Conservation (phyloP, 2,797 vertebrate species). For the Lophius americanus region DNA sequence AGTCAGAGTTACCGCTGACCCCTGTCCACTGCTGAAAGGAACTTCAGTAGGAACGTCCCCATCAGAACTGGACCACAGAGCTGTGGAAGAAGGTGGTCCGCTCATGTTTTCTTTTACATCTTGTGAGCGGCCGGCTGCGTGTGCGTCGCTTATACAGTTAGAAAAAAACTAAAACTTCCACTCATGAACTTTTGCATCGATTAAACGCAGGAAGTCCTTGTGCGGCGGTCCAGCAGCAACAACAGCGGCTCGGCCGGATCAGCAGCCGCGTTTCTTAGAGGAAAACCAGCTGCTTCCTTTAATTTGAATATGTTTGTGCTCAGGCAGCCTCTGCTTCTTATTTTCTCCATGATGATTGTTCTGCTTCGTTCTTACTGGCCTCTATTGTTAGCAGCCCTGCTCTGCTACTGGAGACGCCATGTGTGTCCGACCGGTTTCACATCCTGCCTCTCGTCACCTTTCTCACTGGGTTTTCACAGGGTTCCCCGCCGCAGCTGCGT, state of each 20-base stretch:
- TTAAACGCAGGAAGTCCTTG: neutral
- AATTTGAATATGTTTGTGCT: conserved; percentile 3
- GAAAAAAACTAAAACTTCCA: conserved; percentile 6
- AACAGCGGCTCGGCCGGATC: neutral
- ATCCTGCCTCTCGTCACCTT: conserved; percentile 65
- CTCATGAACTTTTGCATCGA: conserved; percentile 1
- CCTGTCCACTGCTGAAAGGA: too few species aligned
- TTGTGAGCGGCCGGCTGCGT: too few species aligned
- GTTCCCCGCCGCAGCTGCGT: conserved; percentile 62
- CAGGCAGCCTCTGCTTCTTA: conserved; percentile 1
- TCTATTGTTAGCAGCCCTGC: conserved; percentile 30
- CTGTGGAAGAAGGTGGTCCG: too few species aligned
- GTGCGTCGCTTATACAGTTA: too few species aligned
- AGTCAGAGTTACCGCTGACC: too few species aligned
- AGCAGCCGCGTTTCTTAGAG: neutral
- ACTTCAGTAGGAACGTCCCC: too few species aligned
- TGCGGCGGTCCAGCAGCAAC: neutral
- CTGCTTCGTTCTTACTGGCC: conserved; percentile 1
- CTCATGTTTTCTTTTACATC: too few species aligned
- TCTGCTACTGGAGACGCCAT: conserved; percentile 8
- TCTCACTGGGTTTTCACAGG: conserved; percentile 33
- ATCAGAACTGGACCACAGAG: too few species aligned
- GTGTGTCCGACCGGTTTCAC: conserved; percentile 28
- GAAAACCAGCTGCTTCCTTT: conserved; percentile 41
- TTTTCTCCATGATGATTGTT: conserved; percentile 42